Evolutionary conservation across 2,797 vertebrate genomes (phyloP).

Genomic region (Rallus crepitans): DNA sequence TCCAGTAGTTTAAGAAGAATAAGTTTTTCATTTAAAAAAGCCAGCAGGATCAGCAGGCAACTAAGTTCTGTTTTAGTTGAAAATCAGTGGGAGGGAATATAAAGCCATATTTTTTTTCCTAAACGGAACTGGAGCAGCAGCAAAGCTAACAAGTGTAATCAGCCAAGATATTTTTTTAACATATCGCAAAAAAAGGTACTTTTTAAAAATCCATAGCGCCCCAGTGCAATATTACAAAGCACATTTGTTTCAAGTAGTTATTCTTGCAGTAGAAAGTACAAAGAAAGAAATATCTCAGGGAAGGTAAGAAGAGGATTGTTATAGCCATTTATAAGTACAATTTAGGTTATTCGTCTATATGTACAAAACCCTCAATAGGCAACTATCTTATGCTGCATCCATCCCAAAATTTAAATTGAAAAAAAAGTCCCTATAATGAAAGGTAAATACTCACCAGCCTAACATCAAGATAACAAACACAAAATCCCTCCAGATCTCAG

Average conservation of each 20-base stretch:
- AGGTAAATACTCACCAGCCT: not conserved
- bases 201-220: not conserved
- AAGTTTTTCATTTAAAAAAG: constrained; percentile 85
- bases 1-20: constrained; percentile 84
- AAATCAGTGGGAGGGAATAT: constrained; percentile 83
- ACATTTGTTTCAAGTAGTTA: constrained; percentile 3
- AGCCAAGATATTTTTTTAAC: constrained; percentile 69
- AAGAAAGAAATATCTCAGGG: not conserved
- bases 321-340: not conserved
- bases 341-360: not conserved
- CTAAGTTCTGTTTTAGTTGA: constrained; percentile 85
- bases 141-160: constrained; percentile 80
- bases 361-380: not conserved
- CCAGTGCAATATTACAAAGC: constrained; percentile 39
- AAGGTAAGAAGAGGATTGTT: not conserved
- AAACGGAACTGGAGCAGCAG: constrained; percentile 77
- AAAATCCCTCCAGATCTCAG: constrained; percentile 6
- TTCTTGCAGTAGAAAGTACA: constrained; percentile 4
- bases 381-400: not conserved
- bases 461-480: constrained; percentile 10
- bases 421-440: not conserved
- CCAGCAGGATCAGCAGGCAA: constrained; percentile 83
- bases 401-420: not conserved
- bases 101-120: constrained; percentile 79
- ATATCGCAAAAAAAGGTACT: constrained; percentile 35